These are phyloP conservation scores for Athetis lepigone DNA, from an alignment of 2,888 invertebrate species.

Conservation along the genomic window DNA sequence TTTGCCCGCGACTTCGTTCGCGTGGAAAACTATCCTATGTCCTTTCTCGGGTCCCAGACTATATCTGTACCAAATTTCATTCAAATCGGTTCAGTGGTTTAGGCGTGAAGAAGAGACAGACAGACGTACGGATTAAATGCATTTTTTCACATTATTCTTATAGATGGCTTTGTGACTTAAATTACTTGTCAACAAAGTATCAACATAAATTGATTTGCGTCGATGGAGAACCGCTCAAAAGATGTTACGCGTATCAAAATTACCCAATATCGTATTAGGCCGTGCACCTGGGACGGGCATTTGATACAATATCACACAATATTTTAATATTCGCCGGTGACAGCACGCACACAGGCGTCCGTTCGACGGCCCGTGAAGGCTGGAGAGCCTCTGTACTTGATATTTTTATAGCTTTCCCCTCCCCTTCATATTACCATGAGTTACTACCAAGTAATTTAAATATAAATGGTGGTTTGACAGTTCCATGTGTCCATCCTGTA, in stretches of 20 bases:
- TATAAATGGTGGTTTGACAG: slow-evolving; percentile 84
- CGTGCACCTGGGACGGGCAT: slow-evolving; percentile 70
- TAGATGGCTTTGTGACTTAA: slow-evolving; percentile 17
- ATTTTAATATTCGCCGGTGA: slow-evolving; percentile 80
- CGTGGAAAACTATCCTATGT: too few species aligned
- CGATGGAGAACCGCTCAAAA: slow-evolving; percentile 30
- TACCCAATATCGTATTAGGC: slow-evolving; percentile 61
- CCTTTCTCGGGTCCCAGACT: too few species aligned
- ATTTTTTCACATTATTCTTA: slow-evolving; percentile 21
- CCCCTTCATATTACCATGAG: slow-evolving; percentile 80
- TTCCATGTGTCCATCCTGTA: slow-evolving; percentile 77
- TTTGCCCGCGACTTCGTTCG: too few species aligned
- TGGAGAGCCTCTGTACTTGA: slow-evolving; percentile 79
- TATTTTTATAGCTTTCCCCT: slow-evolving; percentile 85
- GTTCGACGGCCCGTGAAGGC: slow-evolving; percentile 64
- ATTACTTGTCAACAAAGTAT: slow-evolving; percentile 49
- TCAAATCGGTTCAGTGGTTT: too few species aligned
- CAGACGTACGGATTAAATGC: too few species aligned
- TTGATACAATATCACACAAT: slow-evolving; percentile 72
- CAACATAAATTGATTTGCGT: slow-evolving; percentile 37
- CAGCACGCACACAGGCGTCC: slow-evolving; percentile 67
- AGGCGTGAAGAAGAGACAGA: too few species aligned
- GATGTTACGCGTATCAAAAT: slow-evolving; percentile 56
- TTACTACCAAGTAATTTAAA: slow-evolving; percentile 86
- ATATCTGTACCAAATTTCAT: too few species aligned